phyloP scores from a whole-genome alignment of 2,888 invertebrate genomes.

The Ypsolopha sequella region DNA sequence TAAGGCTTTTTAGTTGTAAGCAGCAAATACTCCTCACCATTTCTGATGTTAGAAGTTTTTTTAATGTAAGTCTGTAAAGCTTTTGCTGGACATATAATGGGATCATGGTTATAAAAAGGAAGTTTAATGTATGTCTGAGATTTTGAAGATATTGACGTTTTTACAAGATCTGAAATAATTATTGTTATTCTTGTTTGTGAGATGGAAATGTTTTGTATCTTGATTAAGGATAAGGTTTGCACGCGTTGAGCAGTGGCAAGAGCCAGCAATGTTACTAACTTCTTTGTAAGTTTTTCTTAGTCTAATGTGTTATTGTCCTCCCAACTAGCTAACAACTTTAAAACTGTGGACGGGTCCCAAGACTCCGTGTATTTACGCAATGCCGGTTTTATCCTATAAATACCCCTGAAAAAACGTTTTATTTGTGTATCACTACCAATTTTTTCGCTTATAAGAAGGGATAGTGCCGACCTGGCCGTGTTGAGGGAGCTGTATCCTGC shows the following conservation, averaged over 20 bases:
- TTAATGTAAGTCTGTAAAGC: not conserved
- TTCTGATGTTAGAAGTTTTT: not conserved
- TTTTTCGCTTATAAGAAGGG: not conserved
- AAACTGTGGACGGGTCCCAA: slow-evolving; percentile 1
- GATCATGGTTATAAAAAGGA: slow-evolving; percentile 1
- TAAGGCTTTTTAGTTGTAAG: not conserved
- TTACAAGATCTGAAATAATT: not conserved
- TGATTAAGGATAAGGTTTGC: not conserved
- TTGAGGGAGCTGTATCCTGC: not conserved
- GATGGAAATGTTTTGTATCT: not conserved
- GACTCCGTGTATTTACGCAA: not conserved
- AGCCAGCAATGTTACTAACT: not conserved
- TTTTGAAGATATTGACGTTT: not conserved
- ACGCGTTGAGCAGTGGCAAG: slow-evolving; percentile 1
- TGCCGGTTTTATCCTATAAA: not conserved
- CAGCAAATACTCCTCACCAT: not conserved
- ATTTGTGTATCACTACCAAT: not conserved
- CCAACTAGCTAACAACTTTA: not conserved
- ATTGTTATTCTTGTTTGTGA: not conserved
- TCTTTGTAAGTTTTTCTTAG: not conserved
- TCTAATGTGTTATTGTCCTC: not conserved
- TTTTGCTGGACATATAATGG: slow-evolving; percentile 2
- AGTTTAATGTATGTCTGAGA: not conserved
- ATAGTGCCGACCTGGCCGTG: not conserved
- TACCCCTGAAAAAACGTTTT: slow-evolving; percentile 1